phyloP scores from a whole-genome alignment of 2,113 vertebrate genomes.

The Gallinago undulata region DNA sequence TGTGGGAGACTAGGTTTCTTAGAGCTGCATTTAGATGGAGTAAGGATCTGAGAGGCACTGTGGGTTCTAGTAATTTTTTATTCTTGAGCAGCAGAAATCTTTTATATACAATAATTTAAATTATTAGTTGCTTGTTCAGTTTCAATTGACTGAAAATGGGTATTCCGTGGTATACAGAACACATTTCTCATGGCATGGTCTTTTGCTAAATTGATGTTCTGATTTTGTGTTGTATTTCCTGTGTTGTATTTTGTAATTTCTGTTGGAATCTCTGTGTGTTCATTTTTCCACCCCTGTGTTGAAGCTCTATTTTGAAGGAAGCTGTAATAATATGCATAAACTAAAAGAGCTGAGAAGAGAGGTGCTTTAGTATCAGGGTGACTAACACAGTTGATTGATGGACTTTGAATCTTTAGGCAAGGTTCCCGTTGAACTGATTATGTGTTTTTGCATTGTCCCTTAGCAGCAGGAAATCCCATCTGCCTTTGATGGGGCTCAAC shows the following conservation, averaged over 20 bases:
- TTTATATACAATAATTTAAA: background rate
- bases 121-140: background rate
- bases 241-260: background rate
- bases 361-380: background rate
- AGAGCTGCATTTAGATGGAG: background rate
- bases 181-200: background rate
- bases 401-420: background rate
- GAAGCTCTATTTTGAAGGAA: background rate
- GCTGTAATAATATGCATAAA: background rate
- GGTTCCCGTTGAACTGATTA: background rate
- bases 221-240: background rate
- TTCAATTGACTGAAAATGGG: background rate
- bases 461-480: conserved; percentile 4
- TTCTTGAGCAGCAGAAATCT: background rate
- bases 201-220: background rate
- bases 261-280: background rate
- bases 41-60: background rate
- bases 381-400: background rate
- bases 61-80: background rate
- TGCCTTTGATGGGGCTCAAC: background rate
- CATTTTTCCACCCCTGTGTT: background rate
- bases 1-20: background rate
- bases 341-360: background rate
- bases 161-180: background rate
- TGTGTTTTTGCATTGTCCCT: background rate